Evolutionary conservation across 2,797 vertebrate species (phyloP).

Genomic region (Benthosema pterotum): DNA sequence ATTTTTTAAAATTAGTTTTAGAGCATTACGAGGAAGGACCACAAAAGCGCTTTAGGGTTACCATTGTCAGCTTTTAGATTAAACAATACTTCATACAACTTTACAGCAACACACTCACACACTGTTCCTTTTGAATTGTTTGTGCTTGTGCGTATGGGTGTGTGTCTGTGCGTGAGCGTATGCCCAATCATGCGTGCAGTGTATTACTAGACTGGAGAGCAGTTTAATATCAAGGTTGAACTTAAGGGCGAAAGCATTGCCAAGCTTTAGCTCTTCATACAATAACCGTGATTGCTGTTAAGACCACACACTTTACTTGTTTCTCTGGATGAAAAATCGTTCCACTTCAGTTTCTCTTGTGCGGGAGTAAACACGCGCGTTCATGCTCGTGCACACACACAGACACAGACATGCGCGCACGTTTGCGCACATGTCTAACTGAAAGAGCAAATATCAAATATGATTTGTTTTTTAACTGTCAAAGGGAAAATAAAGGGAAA

Average conservation of each 20-base stretch:
- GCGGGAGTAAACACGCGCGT: conserved; percentile 1
- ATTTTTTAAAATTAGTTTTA: too few species aligned
- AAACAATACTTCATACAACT: too few species aligned
- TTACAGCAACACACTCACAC: too few species aligned
- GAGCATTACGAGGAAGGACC: too few species aligned
- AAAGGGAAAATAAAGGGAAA: conserved; percentile 3
- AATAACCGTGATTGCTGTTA: background rate
- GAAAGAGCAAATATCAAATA: conserved; percentile 1
- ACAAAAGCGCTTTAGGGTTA: too few species aligned
- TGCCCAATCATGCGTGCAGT: background rate
- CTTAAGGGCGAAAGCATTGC: background rate
- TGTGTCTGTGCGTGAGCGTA: too few species aligned
- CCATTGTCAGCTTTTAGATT: too few species aligned
- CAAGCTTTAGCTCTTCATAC: background rate
- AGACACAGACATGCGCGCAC: background rate
- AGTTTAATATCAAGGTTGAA: background rate
- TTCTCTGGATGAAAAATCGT: background rate
- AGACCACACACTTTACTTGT: background rate
- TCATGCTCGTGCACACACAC: background rate
- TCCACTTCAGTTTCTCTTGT: background rate
- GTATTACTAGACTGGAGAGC: background rate
- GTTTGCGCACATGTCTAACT: background rate
- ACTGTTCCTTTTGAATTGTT: too few species aligned
- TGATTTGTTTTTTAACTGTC: conserved; percentile 3
- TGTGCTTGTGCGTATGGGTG: too few species aligned